These are phyloP conservation scores for Avahi laniger DNA, from an alignment of 2,797 vertebrate species.

Conservation along the genomic window DNA sequence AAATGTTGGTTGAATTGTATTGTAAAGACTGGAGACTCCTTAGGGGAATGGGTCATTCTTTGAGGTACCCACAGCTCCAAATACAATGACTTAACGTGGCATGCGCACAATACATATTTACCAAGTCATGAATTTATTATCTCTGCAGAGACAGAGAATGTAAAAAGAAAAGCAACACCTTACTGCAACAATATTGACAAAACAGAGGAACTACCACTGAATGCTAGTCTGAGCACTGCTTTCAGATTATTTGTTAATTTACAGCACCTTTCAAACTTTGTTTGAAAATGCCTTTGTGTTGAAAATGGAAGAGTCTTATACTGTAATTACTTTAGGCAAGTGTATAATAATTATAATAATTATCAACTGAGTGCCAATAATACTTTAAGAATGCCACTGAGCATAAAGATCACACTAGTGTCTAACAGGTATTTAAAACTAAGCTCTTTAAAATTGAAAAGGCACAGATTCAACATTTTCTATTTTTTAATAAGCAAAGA, in stretches of 20 bases:
- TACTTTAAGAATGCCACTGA: conserved; percentile 72
- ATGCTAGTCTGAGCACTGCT: neutral
- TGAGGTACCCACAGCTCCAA: neutral
- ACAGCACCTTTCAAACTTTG: conserved; percentile 64
- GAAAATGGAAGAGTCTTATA: conserved; percentile 68
- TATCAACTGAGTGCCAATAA: conserved; percentile 73
- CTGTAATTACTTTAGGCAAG: conserved; percentile 75
- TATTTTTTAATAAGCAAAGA: conserved; percentile 61
- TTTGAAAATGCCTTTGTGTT: conserved; percentile 70
- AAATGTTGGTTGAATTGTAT: neutral
- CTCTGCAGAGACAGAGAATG: neutral
- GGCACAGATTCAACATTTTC: conserved; percentile 52
- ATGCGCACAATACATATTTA: neutral
- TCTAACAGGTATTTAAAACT: conserved; percentile 74
- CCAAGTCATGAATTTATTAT: neutral
- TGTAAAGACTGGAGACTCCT: neutral
- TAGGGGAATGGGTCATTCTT: neutral
- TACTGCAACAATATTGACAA: neutral
- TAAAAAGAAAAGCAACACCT: neutral
- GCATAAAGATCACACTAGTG: conserved; percentile 65
- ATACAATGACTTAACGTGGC: neutral
- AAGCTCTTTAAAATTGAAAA: conserved; percentile 68
- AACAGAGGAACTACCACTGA: neutral
- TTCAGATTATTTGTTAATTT: conserved; percentile 74
- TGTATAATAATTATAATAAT: conserved; percentile 77